Conservation (phyloP, 2,888 invertebrate species). For the Pycnomerus fuliginosus region DNA sequence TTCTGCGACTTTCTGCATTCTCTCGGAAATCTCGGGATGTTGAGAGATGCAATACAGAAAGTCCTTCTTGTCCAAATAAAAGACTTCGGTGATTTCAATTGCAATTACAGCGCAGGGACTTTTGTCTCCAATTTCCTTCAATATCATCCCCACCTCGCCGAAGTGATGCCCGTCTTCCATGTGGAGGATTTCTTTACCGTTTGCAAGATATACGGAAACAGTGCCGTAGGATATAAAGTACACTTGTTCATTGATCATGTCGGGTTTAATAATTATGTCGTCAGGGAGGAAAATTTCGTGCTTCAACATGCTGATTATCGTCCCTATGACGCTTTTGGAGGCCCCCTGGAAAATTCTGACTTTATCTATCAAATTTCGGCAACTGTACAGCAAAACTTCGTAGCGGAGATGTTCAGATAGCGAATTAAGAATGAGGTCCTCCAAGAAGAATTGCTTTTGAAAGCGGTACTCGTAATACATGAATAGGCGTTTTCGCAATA, state of each 20-base stretch:
- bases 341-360: constrained; percentile 52
- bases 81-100: constrained; percentile 46
- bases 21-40: constrained; percentile 45
- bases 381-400: constrained; percentile 54
- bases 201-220: constrained; percentile 50
- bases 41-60: constrained; percentile 37
- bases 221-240: constrained; percentile 57
- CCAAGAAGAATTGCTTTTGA: constrained; percentile 57
- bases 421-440: constrained; percentile 44
- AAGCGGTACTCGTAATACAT: constrained; percentile 57
- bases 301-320: constrained; percentile 49
- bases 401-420: constrained; percentile 47
- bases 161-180: constrained; percentile 58
- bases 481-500: constrained; percentile 52
- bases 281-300: constrained; percentile 53
- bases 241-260: constrained; percentile 51
- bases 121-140: constrained; percentile 21
- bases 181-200: constrained; percentile 56
- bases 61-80: constrained; percentile 36
- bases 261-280: constrained; percentile 52
- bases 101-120: constrained; percentile 33
- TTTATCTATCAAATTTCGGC: constrained; percentile 53
- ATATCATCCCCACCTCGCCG: constrained; percentile 46
- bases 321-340: constrained; percentile 46
- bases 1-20: constrained; percentile 47